Evolutionary conservation across 2,888 invertebrate species (phyloP), one percentile per base, ranked within the genome.

Genomic region (Prenolepis imparis): DNA sequence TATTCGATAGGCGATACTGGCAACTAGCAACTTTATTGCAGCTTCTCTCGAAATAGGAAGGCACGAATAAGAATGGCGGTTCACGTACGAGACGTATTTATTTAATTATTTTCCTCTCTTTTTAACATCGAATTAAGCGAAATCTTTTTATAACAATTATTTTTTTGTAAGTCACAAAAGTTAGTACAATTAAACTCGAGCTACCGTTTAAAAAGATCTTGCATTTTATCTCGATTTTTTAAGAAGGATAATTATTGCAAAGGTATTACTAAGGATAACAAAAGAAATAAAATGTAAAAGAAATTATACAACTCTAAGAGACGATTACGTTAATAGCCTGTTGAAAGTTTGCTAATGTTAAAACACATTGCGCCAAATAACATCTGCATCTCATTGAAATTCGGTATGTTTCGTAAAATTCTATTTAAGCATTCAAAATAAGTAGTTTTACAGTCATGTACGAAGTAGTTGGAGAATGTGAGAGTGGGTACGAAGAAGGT

Each of bases 21-120:
- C 18, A 48, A 57, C 57, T 68, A 70, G 70, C 44, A 57, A 70
- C 72, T 61, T 80, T 80, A 59, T 70, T 78, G 41, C 72, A 24
- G 32, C 57, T 70, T 48, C 55, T 21, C 32, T 41, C 70, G 21
- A 68, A 44, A 44, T 57, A 67, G 41, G 21, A 70, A 52, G 12
- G 9, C 12, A 41, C 11, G n/a, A 70, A 39, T 68, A 77, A 59
- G 18, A 70, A 78, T 36, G 21, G 39, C 12, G 41, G 21, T n/a
- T 18, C 2, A 21, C 52, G n/a, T 36, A 36, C 18, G 41, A 32
- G 57, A 67, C 32, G 70, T 44, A 44, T 70, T 41, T 41, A 59
- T 70, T n/a, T 57, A 12, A 70, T 57, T 24, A 12, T 21, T 8
- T 44, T 28, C 11, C 4, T 15, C 8, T 77, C 63, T 63, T 3